phyloP scores from a whole-genome alignment of 2,113 vertebrate genomes.

The Myocastor coypus region DNA sequence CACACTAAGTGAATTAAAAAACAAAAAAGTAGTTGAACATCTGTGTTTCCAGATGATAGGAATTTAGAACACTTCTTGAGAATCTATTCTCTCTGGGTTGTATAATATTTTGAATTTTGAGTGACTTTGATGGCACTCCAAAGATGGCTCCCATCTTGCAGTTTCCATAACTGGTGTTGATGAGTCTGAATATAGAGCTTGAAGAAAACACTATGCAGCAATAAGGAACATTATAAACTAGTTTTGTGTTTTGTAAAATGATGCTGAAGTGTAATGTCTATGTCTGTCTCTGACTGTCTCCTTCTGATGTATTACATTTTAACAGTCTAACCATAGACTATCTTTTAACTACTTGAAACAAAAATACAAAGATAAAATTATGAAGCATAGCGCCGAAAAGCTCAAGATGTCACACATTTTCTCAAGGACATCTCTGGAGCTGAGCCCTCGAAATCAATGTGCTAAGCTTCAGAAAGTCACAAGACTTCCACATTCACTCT shows the following conservation, averaged over 20 bases:
- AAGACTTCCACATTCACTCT: rapidly evolving
- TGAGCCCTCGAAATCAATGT: background rate
- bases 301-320: background rate
- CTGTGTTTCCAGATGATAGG: conserved; percentile 57
- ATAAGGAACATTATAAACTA: background rate
- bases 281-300: background rate
- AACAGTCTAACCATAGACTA: background rate
- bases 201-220: conserved; percentile 26
- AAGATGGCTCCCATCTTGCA: background rate
- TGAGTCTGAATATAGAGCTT: background rate
- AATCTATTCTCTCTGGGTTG: background rate
- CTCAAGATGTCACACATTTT: background rate
- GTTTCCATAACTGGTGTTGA: background rate
- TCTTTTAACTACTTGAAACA: background rate
- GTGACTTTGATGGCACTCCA: background rate
- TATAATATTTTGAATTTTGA: background rate
- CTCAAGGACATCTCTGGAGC: background rate
- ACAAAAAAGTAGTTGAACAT: conserved; percentile 44
- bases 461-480: background rate
- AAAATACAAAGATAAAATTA: background rate
- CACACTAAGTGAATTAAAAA: background rate
- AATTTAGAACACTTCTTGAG: background rate
- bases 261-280: background rate
- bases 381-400: background rate
- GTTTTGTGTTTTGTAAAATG: background rate